Percentiles rank a stretch among this genome's conserved stretches.
Evolutionary conservation across 2,888 invertebrate species (phyloP).

Genomic region (Callinectes sapidus): DNA sequence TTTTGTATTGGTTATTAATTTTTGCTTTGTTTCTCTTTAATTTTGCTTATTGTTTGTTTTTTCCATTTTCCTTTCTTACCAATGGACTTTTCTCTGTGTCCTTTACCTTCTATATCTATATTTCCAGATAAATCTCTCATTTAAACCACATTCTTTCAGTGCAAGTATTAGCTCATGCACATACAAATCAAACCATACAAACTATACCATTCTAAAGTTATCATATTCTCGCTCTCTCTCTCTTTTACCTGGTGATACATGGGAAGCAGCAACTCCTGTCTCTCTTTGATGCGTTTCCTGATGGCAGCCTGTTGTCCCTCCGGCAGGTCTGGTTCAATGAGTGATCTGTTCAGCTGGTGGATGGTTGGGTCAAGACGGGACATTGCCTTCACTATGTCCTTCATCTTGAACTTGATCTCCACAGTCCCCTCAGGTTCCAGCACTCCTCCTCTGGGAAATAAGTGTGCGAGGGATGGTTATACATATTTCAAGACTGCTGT

Average conservation of each 20-base stretch:
- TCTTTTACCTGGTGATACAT: conserved; percentile 85
- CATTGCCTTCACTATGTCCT: conserved; percentile 94
- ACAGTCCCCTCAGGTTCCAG: conserved; percentile 97
- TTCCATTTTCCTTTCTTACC: background rate
- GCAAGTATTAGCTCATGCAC: background rate
- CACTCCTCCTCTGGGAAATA: conserved; percentile 87
- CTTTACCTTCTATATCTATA: background rate
- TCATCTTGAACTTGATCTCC: conserved; percentile 95
- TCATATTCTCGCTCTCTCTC: background rate
- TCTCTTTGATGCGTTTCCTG: conserved; percentile 84
- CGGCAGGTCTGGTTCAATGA: conserved; percentile 74
- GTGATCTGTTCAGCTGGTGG: conserved; percentile 72
- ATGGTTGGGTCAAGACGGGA: conserved; percentile 80
- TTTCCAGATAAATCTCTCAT: background rate
- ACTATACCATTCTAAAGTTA: background rate
- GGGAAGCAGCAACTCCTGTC: conserved; percentile 87
- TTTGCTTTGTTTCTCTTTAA: background rate
- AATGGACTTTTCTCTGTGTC: background rate
- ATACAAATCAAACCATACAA: too few species aligned
- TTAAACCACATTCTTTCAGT: background rate
- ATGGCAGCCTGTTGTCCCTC: conserved; percentile 78
- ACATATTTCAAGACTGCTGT: too few species aligned
- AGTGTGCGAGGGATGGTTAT: background rate
- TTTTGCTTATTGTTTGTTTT: background rate
- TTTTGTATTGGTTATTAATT: background rate